Percentiles rank a stretch among this genome's conserved stretches.
Conservation (phyloP, 2,888 invertebrate species). For the Habrosyne pyritoides region DNA sequence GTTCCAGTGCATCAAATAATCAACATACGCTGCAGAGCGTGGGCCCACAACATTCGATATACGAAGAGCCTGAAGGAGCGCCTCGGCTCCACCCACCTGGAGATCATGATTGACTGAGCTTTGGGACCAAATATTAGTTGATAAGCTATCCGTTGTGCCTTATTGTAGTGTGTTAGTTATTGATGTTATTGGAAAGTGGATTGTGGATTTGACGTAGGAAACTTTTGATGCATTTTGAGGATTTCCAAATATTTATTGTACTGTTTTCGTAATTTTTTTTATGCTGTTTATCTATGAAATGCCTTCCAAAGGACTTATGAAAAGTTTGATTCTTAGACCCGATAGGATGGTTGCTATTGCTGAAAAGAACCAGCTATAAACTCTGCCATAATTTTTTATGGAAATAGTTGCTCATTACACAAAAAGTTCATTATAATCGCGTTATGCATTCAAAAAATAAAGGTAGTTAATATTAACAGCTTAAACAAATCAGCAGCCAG, state of each 20-base stretch:
- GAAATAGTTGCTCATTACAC: no score
- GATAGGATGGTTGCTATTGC: no score
- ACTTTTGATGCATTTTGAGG: neutral
- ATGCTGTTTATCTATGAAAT: no score
- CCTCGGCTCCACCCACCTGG: slow-evolving; percentile 72
- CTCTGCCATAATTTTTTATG: no score
- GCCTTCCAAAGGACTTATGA: no score
- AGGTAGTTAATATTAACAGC: no score
- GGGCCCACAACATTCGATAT: slow-evolving; percentile 87
- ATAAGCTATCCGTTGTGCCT: neutral
- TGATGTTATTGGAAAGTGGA: neutral
- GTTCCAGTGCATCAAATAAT: slow-evolving; percentile 84
- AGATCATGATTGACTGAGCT: slow-evolving; percentile 75
- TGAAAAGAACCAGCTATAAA: no score
- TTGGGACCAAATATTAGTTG: slow-evolving; percentile 18
- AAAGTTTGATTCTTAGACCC: no score
- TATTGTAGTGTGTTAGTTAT: neutral
- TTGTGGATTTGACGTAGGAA: neutral
- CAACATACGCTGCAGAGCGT: slow-evolving; percentile 87
- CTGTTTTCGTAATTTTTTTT: no score
- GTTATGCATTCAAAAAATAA: no score
- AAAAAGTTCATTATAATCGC: no score
- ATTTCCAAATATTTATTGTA: neutral
- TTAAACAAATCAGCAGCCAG: no score
- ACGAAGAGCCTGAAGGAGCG: slow-evolving; percentile 72